Conservation (phyloP, 2,888 invertebrate genomes). For the Chloromyia formosa region DNA sequence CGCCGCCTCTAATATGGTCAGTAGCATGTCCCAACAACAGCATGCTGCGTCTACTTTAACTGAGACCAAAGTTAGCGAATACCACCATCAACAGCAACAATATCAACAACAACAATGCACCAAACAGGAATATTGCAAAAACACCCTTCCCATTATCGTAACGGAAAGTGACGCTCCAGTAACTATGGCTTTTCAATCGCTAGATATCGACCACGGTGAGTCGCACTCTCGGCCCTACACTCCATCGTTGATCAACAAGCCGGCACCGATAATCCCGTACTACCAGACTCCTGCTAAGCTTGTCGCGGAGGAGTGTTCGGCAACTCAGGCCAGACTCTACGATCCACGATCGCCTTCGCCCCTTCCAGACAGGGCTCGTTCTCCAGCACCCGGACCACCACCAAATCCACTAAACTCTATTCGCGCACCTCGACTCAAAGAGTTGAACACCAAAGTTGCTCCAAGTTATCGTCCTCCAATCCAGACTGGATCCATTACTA, state of each 20-base stretch:
- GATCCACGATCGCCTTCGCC: slow-evolving; percentile 74
- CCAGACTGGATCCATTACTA: slow-evolving; percentile 62
- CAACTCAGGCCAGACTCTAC: slow-evolving; percentile 69
- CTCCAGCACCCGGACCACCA: slow-evolving; percentile 78
- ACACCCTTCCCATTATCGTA: slow-evolving; percentile 56
- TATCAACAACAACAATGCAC: slow-evolving; percentile 50
- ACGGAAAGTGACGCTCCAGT: slow-evolving; percentile 68
- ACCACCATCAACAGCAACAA: slow-evolving; percentile 47
- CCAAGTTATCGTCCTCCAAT: slow-evolving; percentile 55
- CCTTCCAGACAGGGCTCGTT: slow-evolving; percentile 72
- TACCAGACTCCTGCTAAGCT: slow-evolving; percentile 77
- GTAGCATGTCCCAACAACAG: slow-evolving; percentile 43
- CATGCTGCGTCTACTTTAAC: slow-evolving; percentile 23
- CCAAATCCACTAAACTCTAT: slow-evolving; percentile 71
- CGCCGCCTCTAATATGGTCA: slow-evolving; percentile 49
- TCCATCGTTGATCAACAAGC: slow-evolving; percentile 75
- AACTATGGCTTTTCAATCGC: slow-evolving; percentile 73
- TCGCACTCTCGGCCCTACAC: slow-evolving; percentile 68
- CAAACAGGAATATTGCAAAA: slow-evolving; percentile 51
- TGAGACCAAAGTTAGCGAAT: slow-evolving; percentile 45
- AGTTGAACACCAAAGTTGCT: slow-evolving; percentile 57
- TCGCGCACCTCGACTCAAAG: slow-evolving; percentile 72
- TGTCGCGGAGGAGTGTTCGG: slow-evolving; percentile 72
- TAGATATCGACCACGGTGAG: slow-evolving; percentile 66
- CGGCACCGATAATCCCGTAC: slow-evolving; percentile 78